phyloP scores from a whole-genome alignment of 2,113 vertebrate species.

The Daboia siamensis region DNA sequence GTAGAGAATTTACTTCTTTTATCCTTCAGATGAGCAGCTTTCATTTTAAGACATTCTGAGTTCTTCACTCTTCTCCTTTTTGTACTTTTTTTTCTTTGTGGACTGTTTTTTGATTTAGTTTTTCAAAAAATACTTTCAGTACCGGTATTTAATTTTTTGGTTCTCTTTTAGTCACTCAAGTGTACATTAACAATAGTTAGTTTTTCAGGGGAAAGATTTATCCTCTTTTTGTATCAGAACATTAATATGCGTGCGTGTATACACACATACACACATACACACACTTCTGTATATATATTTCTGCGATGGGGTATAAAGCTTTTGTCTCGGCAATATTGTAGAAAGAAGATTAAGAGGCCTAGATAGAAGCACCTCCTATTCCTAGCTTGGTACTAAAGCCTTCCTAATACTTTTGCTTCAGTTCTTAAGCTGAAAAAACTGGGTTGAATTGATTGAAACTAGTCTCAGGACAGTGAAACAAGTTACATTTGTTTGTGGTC shows the following conservation, averaged over 20 bases:
- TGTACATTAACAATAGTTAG: rapidly evolving
- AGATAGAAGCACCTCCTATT: not conserved
- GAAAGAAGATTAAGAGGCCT: not conserved
- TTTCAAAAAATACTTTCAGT: not conserved
- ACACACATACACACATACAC: no score
- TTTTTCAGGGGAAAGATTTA: not conserved
- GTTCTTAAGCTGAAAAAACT: not conserved
- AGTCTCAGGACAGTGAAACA: not conserved
- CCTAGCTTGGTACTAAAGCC: not conserved
- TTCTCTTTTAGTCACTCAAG: not conserved
- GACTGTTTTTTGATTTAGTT: not conserved
- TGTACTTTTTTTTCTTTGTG: not conserved
- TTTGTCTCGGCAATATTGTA: not conserved
- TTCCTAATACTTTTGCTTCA: not conserved
- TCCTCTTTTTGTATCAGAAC: not conserved
- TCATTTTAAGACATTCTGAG: not conserved
- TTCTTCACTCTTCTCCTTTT: not conserved
- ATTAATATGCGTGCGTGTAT: no score
- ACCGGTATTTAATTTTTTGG: not conserved
- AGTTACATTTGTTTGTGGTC: not conserved
- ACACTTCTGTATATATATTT: no score
- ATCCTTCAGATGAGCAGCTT: not conserved
- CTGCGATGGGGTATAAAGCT: not conserved
- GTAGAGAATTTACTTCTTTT: not conserved
- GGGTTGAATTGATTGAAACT: not conserved